phyloP scores from a whole-genome alignment of 2,888 invertebrate genomes.

The Antheraea assamensis region DNA sequence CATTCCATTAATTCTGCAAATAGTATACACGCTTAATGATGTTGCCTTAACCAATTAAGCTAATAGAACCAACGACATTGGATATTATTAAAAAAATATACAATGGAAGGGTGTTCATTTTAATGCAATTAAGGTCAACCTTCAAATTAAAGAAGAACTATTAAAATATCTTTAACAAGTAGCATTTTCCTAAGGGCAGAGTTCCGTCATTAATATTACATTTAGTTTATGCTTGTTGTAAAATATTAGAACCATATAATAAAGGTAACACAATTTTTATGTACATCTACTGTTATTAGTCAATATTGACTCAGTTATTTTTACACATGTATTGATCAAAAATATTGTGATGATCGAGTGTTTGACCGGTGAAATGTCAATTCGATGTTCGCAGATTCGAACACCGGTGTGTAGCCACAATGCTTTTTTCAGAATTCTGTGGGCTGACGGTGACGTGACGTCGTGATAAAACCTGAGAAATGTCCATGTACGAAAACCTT shows the following conservation, averaged over 20 bases:
- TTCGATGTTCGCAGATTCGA: too few species aligned
- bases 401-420: too few species aligned
- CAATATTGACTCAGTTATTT: too few species aligned
- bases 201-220: neutral
- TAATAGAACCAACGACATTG: neutral
- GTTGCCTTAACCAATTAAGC: conserved; percentile 1
- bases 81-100: neutral
- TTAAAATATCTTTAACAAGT: conserved; percentile 5
- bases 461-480: too few species aligned
- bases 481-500: too few species aligned
- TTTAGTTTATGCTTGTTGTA: conserved; percentile 4
- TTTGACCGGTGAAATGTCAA: too few species aligned
- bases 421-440: too few species aligned
- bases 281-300: too few species aligned
- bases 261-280: neutral
- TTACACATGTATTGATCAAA: too few species aligned
- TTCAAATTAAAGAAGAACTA: neutral
- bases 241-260: neutral
- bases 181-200: neutral
- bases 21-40: neutral
- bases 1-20: neutral
- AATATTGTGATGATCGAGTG: too few species aligned
- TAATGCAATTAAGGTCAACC: conserved; percentile 9
- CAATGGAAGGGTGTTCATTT: conserved; percentile 3
- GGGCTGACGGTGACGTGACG: too few species aligned